Base-by-base conservation (phyloP, 2,888 invertebrate genomes). In the Troides oblongomaculatus region DNA sequence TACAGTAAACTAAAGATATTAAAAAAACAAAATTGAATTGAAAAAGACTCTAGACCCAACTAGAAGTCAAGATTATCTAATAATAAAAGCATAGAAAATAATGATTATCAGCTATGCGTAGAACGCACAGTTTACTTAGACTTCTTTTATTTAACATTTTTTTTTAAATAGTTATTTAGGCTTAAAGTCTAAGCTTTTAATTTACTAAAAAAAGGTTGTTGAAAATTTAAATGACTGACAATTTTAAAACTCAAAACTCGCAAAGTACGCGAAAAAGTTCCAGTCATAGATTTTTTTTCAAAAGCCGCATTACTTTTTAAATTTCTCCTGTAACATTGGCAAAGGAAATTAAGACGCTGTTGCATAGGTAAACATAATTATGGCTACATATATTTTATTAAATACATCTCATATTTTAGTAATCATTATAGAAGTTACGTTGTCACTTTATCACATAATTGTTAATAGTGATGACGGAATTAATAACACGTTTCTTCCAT, bases 71-170 rank as follows among this genome's bases (percentile, higher is more conserved):
- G 62, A 62, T 23, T 58, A 68, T 21, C 6, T 17, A 68, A 64
- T 53, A 53, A 50, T 7, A 25, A 53, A 63, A 50, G 23, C 18
- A 63, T 43, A 64, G 25, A 63, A 63, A 66, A 60, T 63, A 46
- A 66, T 36, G 63, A 56, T 63, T 46, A 58, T 62, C 62, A n/a
- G 62, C 66, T 39, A 66, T 64, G 70, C 66, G 70, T 70, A 63
- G 66, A 66, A 70, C 70, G 70, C 70, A 70, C 70, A 66, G 21
- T 62, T 61, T 46, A 21, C 50, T 69, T 62, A 65, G 59, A 25
- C 62, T 57, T 69, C 36, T 25, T 60, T 60, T 14, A 18, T 43
- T 23, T 58, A 21, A 39, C 10, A 8, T 62, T 23, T 30, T n/a
- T 18, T 18, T 6, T 58, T 58, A 58, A 58, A n/a, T 8, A 58